Evolutionary conservation across 2,113 vertebrate genomes (phyloP), one percentile per base, ranked within the genome.

Genomic region (Pseudorectes ferrugineus): DNA sequence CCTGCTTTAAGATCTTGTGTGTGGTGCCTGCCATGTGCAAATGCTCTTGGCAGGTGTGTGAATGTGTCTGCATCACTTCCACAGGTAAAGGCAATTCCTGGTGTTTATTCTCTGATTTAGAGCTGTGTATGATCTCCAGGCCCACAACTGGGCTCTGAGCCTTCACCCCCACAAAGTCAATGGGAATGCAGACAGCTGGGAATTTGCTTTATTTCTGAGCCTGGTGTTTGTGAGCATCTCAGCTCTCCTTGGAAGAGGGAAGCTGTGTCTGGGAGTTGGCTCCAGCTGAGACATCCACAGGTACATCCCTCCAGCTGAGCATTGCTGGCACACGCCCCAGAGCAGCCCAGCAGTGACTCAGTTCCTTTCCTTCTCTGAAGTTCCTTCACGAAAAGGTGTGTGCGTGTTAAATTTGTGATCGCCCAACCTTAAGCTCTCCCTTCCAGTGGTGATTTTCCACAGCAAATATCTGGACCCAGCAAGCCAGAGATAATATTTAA

Each of bases 401-500:
- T 10, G 9, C 3, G 12, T 51, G 24, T 35, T 15, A 62, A 65
- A 59, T 10, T 6, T 62, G 29, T n/a, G 29, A 33, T 77, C 2
- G 1, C 19, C 49, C 33, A 68, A 8, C 61, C 65, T 71, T 11
- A 43, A 48, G 8, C 8, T 17, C 7, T 51, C 11, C 59, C 35
- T 24, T 74, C 29, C 17, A 16, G 2, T 9, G 38, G n/a, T 66
- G 55, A 54, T 85, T 90, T 36, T 88, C 68, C 67, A 49, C 28
- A 40, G 57, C 9, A 45, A 42, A 15, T 23, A 61, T 9, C 31
- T 66, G 59, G 67, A 16, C 6, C 11, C 2, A 2, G 17, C 2
- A 33, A 70, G 63, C 9, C 19, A 58, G 38, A 87, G 76, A 85
- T 75, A 95, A 92, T 68, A 63, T 65, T 87, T 68, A 78, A 89